These are phyloP conservation scores for Eristalis intricaria DNA, from an alignment of 2,888 invertebrate genomes.

Conservation along the genomic window DNA sequence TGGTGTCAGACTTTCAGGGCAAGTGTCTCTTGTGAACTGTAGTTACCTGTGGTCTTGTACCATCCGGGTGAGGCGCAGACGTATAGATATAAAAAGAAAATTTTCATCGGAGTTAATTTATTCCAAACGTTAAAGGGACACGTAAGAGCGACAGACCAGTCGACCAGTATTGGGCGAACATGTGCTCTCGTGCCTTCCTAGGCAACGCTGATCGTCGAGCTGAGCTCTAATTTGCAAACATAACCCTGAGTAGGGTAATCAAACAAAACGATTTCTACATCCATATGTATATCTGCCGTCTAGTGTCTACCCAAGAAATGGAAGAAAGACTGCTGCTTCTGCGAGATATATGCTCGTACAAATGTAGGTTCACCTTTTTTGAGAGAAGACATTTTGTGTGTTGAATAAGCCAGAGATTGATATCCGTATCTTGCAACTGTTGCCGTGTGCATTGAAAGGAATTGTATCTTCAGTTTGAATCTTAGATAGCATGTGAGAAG, in stretches of 20 bases:
- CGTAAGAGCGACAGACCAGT: neutral
- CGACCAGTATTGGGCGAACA: neutral
- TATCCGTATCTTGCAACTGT: slow-evolving; percentile 1
- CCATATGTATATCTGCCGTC: neutral
- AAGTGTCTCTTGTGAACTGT: slow-evolving; percentile 51
- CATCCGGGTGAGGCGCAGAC: slow-evolving; percentile 38
- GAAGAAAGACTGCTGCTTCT: neutral
- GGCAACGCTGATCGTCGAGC: neutral
- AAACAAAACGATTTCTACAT: slow-evolving; percentile 13
- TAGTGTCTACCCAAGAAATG: neutral
- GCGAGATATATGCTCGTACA: neutral
- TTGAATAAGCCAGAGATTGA: neutral
- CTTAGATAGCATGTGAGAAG: neutral
- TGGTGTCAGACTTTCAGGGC: slow-evolving; percentile 46
- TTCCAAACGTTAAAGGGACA: slow-evolving; percentile 10
- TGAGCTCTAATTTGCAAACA: slow-evolving; percentile 11
- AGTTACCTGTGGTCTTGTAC: slow-evolving; percentile 53
- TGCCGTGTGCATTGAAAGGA: neutral
- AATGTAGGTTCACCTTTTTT: neutral
- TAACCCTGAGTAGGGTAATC: slow-evolving; percentile 2
- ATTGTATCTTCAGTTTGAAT: neutral
- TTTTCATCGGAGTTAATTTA: slow-evolving; percentile 49
- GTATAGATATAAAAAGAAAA: slow-evolving; percentile 10
- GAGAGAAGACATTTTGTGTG: neutral
- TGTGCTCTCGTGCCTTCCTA: neutral